Evolutionary conservation across 1,140 invertebrate species (phyloP).

Genomic region (Palaemon carinicauda): DNA sequence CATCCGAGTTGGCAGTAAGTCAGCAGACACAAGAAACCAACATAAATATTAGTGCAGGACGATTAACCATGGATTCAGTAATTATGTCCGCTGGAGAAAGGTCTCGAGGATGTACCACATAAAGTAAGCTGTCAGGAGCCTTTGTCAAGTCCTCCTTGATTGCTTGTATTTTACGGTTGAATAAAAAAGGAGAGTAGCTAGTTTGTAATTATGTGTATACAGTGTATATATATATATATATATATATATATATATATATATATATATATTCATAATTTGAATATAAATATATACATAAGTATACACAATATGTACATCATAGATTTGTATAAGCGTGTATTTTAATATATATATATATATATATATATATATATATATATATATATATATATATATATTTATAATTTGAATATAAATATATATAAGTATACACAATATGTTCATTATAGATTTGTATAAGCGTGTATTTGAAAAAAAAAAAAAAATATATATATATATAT

Average conservation of each 20-base stretch:
- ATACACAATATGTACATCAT: background rate
- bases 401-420: background rate
- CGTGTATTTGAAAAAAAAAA: too few species aligned
- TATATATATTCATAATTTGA: background rate
- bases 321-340: background rate
- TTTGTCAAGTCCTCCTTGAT: too few species aligned
- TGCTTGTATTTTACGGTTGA: too few species aligned
- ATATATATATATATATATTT: background rate
- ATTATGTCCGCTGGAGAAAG: too few species aligned
- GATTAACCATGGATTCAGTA: too few species aligned
- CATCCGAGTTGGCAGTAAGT: too few species aligned
- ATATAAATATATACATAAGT: background rate
- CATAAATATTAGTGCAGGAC: too few species aligned
- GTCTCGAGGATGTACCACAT: too few species aligned
- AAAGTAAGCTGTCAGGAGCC: too few species aligned
- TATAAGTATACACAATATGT: background rate
- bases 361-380: background rate
- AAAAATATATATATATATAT: constrained; percentile 9
- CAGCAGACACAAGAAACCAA: too few species aligned
- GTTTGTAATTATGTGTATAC: too few species aligned
- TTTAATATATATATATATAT: background rate
- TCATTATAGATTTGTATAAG: background rate
- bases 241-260: background rate
- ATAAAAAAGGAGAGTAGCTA: too few species aligned
- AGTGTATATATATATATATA: background rate